Evolutionary conservation across 2,797 vertebrate genomes (phyloP), one percentile per base, ranked within the genome.

Genomic region (Pseudomugil tenellus): DNA sequence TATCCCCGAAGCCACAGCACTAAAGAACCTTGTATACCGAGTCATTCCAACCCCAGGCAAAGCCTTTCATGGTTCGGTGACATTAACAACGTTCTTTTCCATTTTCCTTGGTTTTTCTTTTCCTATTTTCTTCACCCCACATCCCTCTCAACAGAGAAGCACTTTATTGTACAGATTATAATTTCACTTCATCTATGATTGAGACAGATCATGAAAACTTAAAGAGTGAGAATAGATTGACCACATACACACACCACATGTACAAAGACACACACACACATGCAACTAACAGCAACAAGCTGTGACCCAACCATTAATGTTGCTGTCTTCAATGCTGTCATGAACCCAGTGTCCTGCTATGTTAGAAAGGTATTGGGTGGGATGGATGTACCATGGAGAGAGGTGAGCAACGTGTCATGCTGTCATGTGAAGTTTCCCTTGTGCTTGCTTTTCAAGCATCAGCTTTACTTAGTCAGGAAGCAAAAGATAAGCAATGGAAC

Each of bases 31-130:
- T 90, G 91, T 92, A 93, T 86, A 94, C 85, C 71, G 73, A 91
- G 90, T 92, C 93, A 94, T 93, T 95, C 92, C 92, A 94, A 90
- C 94, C 93, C 83, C 82, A 57, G 91, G 93, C 92, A 78, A 90
- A 92, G 92, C 87, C 91, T 94, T 93, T 93, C 94, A 95, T 88
- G 92, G 92, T 94, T 95, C 93, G 92, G 87, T n/a, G 69, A 93
- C 94, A 95, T 92, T 88, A 83, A 88, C 90, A 92, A 91, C 86
- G 92, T 92, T 92, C 81, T 87, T 87, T 90, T 84, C 81, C 84
- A 77, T 17, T 84, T 87, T 77, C 70, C 76, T 69, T 48, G 35
- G 85, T 84, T 80, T 80, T 74, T 56, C 25, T 68, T 74, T 56
- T 25, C 41, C 55, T 80, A 77, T 81, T 59, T 78, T 72, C 72